Percentiles rank a stretch among this genome's conserved stretches.
Conservation (phyloP, 2,113 vertebrate genomes). For the Prunella fulvescens region DNA sequence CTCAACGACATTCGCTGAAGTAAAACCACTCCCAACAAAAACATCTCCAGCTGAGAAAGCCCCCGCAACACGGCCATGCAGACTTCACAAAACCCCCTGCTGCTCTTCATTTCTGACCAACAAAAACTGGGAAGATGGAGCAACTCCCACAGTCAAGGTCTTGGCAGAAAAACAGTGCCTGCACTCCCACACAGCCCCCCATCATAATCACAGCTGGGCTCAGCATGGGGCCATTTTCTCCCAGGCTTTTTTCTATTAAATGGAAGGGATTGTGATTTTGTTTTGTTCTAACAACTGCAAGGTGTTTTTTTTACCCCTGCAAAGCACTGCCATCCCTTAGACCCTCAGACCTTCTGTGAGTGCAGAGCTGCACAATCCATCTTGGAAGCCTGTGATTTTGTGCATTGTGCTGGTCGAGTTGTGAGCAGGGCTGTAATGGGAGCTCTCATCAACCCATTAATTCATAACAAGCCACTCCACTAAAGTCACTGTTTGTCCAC, state of each 20-base stretch:
- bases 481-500: not conserved
- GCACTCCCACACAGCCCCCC: fast-evolving
- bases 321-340: not conserved
- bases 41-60: not conserved
- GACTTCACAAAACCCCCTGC: not conserved
- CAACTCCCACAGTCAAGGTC: not conserved
- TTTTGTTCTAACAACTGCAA: not conserved
- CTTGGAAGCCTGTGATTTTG: not conserved
- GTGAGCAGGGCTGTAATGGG: not conserved
- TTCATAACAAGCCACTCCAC: not conserved
- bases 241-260: not conserved
- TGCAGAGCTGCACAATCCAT: fast-evolving
- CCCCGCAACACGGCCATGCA: fast-evolving
- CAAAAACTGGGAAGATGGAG: not conserved
- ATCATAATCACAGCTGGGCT: not conserved
- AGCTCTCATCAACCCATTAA: not conserved
- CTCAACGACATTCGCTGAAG: not conserved
- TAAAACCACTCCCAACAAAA: not conserved
- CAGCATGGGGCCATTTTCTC: not conserved
- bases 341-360: not conserved
- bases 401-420: not conserved
- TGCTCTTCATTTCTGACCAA: not conserved
- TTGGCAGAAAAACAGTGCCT: not conserved
- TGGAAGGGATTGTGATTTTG: not conserved
- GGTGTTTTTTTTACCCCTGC: not conserved